Conservation (phyloP, 2,113 vertebrate genomes). For the Myotis brandtii region DNA sequence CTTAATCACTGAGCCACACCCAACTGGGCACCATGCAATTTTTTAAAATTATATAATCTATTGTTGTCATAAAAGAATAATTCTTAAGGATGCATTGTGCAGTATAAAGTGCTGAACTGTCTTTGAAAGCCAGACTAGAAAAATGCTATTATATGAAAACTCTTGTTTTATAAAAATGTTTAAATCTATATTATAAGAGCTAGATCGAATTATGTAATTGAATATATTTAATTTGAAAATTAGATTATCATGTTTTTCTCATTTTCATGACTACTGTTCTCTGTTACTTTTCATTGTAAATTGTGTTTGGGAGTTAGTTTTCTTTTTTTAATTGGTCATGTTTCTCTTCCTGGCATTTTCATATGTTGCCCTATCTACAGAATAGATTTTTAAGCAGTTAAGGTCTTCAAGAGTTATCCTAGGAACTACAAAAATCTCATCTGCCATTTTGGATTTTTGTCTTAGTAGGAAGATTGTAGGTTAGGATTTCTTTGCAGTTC, state of each 20-base stretch:
- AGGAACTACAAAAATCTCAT: not conserved
- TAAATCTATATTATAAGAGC: not conserved
- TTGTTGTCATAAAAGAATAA: not conserved
- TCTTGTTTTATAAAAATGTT: not conserved
- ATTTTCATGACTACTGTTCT: not conserved
- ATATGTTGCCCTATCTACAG: not conserved
- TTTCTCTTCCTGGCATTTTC: not conserved
- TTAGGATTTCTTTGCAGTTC: not conserved
- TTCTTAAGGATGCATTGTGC: not conserved
- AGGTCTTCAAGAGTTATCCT: not conserved
- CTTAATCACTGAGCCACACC: no score
- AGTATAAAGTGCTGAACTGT: not conserved
- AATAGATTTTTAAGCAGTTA: not conserved
- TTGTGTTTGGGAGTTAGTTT: not conserved
- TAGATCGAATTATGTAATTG: not conserved
- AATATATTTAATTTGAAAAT: not conserved
- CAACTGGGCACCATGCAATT: not conserved
- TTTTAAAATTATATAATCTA: not conserved
- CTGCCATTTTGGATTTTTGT: constrained; percentile 58
- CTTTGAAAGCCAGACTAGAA: not conserved
- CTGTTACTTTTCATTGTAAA: not conserved
- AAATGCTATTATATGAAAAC: not conserved
- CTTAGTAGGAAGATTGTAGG: not conserved
- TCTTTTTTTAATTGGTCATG: not conserved
- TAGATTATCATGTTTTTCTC: not conserved